These are phyloP conservation scores for Apodemia hepburni DNA, from an alignment of 2,888 invertebrate genomes.

Conservation along the genomic window DNA sequence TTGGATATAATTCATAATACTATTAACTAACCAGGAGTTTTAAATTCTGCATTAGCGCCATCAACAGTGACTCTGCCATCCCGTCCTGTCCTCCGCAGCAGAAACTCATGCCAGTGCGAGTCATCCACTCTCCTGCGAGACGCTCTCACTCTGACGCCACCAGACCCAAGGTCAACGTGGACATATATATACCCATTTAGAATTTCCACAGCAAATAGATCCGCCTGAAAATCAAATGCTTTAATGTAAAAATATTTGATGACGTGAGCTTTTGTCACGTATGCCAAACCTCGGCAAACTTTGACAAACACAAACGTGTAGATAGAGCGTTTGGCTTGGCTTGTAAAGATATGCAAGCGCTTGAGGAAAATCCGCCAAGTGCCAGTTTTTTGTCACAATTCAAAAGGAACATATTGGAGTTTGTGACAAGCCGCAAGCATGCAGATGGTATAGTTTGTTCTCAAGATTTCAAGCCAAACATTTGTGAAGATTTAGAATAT, in stretches of 20 bases:
- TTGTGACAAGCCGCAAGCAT: too few relatives aligned
- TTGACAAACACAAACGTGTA: too few relatives aligned
- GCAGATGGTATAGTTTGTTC: too few relatives aligned
- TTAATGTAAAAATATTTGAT: background rate
- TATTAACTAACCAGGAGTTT: slow-evolving; percentile 84
- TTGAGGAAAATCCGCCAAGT: too few relatives aligned
- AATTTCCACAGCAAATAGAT: slow-evolving; percentile 96
- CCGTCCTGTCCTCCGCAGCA: slow-evolving; percentile 89
- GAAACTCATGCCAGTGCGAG: slow-evolving; percentile 95
- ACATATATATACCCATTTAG: slow-evolving; percentile 96
- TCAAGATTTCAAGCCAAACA: too few relatives aligned
- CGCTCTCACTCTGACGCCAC: slow-evolving; percentile 91
- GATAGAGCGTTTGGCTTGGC: too few relatives aligned
- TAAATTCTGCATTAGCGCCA: slow-evolving; percentile 92
- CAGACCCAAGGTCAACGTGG: slow-evolving; percentile 95
- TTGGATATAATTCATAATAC: too few relatives aligned
- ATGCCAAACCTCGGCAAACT: too few relatives aligned
- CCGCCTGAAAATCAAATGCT: slow-evolving; percentile 81
- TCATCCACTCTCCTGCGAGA: slow-evolving; percentile 92
- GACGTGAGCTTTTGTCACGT: background rate
- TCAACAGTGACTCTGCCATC: slow-evolving; percentile 95
- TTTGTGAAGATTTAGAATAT: too few relatives aligned
- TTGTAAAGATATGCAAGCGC: too few relatives aligned
- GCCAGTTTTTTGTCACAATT: too few relatives aligned
- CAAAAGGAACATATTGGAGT: too few relatives aligned